Evolutionary conservation across 1,140 invertebrate species (phyloP).

Genomic region (Drusus annulatus): DNA sequence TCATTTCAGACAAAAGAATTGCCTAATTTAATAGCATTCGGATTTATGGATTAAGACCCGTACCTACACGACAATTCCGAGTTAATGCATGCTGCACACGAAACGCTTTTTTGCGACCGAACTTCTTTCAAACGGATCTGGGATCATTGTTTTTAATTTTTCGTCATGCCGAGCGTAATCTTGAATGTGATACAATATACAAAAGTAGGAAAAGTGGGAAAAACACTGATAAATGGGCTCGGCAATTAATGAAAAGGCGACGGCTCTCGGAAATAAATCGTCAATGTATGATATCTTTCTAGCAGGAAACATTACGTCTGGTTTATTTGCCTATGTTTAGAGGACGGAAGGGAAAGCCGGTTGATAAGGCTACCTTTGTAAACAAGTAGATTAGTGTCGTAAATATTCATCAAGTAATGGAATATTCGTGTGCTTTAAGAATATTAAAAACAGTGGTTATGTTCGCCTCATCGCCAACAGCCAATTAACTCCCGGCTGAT

Average conservation of each 20-base stretch:
- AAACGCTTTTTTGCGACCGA: too few species aligned
- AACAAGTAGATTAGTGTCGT: slow-evolving; percentile 39
- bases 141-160: neutral
- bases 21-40: neutral
- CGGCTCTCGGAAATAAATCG: slow-evolving; percentile 5
- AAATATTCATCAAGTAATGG: slow-evolving; percentile 43
- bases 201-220: too few species aligned
- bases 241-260: slow-evolving; percentile 16
- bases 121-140: neutral
- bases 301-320: slow-evolving; percentile 19
- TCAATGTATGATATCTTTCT: slow-evolving; percentile 18
- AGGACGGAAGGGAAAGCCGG: slow-evolving; percentile 20
- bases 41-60: slow-evolving; percentile 6
- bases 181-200: neutral
- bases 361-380: slow-evolving; percentile 36
- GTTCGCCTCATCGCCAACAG: slow-evolving; percentile 22
- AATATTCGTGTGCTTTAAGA: slow-evolving; percentile 31
- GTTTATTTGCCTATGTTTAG: slow-evolving; percentile 27
- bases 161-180: neutral
- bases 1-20: slow-evolving; percentile 11
- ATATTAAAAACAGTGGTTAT: slow-evolving; percentile 26
- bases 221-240: neutral
- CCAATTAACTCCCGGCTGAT: slow-evolving; percentile 8
- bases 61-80: neutral
- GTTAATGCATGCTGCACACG: too few species aligned